Conservation (phyloP, 2,113 vertebrate genomes). For the Halcyon malimbica region DNA sequence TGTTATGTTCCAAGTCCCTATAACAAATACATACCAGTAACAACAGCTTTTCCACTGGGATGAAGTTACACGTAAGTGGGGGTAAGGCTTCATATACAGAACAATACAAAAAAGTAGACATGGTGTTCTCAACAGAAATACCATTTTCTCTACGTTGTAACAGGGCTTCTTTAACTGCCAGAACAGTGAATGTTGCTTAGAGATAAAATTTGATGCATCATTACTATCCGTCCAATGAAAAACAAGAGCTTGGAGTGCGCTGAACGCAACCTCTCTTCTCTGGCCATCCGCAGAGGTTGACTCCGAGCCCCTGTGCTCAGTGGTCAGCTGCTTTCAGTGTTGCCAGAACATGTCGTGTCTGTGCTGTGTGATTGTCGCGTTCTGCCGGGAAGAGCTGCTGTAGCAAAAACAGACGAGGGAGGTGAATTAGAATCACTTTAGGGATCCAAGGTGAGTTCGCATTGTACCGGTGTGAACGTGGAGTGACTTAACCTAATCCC, state of each 20-base stretch:
- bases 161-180: background rate
- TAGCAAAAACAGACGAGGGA: background rate
- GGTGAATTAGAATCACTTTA: background rate
- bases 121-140: background rate
- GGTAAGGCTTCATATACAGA: background rate
- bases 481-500: background rate
- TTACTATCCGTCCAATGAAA: background rate
- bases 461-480: background rate
- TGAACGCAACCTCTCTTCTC: background rate
- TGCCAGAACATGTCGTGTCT: background rate
- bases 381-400: background rate
- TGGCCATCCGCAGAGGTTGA: fast-evolving
- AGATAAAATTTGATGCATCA: background rate
- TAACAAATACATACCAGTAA: background rate
- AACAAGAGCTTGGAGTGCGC: background rate
- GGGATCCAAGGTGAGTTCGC: background rate
- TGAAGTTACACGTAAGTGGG: background rate
- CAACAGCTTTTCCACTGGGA: background rate
- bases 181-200: background rate
- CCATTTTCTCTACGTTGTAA: background rate
- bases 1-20: background rate
- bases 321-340: background rate
- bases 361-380: background rate
- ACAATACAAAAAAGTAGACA: background rate
- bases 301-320: background rate